Evolutionary conservation across 2,888 invertebrate genomes (phyloP).

Genomic region (Phyllotreta striolata): DNA sequence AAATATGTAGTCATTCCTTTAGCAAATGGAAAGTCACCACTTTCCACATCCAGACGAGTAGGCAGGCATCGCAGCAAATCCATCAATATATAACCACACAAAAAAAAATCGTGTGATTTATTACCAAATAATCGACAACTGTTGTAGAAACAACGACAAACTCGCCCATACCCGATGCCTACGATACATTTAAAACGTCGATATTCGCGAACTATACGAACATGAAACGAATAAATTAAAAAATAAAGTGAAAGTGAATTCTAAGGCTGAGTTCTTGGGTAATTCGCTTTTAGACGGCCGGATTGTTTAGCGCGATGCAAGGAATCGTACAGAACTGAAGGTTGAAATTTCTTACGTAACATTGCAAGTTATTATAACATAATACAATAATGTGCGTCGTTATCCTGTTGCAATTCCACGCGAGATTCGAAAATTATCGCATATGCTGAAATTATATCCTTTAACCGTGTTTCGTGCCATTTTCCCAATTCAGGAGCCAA

Average conservation of each 20-base stretch:
- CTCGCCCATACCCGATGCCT: constrained; percentile 11
- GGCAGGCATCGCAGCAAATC: too few relatives aligned
- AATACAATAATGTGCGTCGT: constrained; percentile 4
- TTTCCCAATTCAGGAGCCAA: too few relatives aligned
- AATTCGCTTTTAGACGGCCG: constrained; percentile 36
- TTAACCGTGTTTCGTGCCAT: too few relatives aligned
- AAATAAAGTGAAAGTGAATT: constrained; percentile 42
- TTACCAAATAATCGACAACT: too few relatives aligned
- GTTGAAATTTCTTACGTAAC: constrained; percentile 17
- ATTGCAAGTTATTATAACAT: constrained; percentile 13
- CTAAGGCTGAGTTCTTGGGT: constrained; percentile 39
- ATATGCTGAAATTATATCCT: too few relatives aligned
- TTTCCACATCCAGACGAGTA: too few relatives aligned
- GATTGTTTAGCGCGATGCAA: constrained; percentile 15
- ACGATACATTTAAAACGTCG: constrained; percentile 7
- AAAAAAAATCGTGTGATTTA: too few relatives aligned
- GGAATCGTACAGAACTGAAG: constrained; percentile 4
- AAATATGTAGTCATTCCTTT: too few relatives aligned
- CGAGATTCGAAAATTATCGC: too few relatives aligned
- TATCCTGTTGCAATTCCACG: background rate
- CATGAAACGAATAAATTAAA: constrained; percentile 37
- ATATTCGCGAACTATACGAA: constrained; percentile 37
- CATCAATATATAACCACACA: too few relatives aligned
- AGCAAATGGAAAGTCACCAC: too few relatives aligned
- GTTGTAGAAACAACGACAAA: constrained; percentile 4